Evolutionary conservation across 1,140 invertebrate species (phyloP).

Genomic region (Leptestheria dahalacensis): DNA sequence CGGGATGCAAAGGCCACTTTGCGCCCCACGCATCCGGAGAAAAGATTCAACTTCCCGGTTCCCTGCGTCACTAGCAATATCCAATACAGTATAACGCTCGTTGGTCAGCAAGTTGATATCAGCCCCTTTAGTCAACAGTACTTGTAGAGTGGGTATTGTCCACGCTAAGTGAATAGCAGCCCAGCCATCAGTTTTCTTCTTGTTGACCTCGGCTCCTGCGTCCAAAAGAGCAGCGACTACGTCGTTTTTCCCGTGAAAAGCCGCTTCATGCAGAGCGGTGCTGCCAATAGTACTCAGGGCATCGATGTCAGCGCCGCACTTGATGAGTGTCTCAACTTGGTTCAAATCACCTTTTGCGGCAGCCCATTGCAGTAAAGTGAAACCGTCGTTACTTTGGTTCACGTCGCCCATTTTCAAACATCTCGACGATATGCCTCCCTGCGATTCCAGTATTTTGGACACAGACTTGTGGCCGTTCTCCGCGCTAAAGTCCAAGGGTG

Average conservation of each 20-base stretch:
- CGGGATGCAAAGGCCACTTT: background rate
- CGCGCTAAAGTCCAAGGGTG: background rate
- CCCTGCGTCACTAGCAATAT: background rate
- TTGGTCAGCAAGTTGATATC: background rate
- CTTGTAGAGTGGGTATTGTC: background rate
- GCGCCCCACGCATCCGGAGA: background rate
- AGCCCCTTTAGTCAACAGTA: background rate
- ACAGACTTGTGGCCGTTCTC: background rate
- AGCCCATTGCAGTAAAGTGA: background rate
- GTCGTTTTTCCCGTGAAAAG: background rate
- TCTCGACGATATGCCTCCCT: background rate
- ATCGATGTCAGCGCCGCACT: background rate
- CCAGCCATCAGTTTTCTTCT: background rate
- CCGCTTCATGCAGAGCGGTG: background rate
- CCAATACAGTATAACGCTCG: background rate
- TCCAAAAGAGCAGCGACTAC: background rate
- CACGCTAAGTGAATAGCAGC: background rate
- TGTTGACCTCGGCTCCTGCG: background rate
- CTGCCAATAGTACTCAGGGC: background rate
- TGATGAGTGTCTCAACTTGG: background rate
- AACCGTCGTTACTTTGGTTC: background rate
- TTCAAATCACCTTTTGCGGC: background rate
- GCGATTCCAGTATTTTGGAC: background rate
- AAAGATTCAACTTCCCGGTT: background rate
- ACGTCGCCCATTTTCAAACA: background rate